Percentiles rank a stretch among this genome's conserved stretches.
These are phyloP conservation scores for Sitta europaea DNA, from an alignment of 2,113 vertebrate species.

Conservation along the genomic window DNA sequence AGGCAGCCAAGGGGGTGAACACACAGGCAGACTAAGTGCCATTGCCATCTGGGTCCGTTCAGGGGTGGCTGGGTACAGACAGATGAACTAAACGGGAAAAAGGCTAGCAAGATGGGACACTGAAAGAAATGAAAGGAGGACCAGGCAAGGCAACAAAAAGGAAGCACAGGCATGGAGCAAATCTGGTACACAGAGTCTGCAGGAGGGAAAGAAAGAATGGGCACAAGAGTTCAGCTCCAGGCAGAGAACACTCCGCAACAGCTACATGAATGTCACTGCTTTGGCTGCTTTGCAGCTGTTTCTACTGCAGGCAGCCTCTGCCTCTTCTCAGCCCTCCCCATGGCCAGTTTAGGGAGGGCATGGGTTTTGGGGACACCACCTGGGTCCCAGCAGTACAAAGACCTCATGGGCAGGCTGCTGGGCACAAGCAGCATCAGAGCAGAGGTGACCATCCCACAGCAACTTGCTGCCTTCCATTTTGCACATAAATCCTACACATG, in stretches of 20 bases:
- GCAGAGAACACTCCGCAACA: background rate
- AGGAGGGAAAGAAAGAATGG: background rate
- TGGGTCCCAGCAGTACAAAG: background rate
- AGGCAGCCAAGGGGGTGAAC: background rate
- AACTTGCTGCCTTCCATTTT: background rate
- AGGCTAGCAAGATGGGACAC: background rate
- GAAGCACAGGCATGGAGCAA: background rate
- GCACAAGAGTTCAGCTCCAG: background rate
- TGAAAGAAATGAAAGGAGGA: background rate
- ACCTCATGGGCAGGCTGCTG: background rate
- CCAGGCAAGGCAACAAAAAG: background rate
- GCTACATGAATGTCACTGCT: background rate
- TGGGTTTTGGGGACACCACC: background rate
- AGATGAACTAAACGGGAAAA: background rate
- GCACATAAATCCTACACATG: background rate
- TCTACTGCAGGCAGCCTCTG: background rate
- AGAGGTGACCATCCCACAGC: accelerated
- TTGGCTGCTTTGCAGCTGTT: constrained; percentile 10
- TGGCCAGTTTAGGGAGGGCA: background rate
- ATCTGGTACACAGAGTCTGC: background rate
- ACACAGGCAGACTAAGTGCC: background rate
- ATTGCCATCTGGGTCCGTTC: background rate
- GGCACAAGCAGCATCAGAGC: background rate
- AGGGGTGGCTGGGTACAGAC: accelerated
- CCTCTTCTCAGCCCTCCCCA: background rate